Conservation (phyloP, 2,888 invertebrate species). For the Argyresthia albistria region DNA sequence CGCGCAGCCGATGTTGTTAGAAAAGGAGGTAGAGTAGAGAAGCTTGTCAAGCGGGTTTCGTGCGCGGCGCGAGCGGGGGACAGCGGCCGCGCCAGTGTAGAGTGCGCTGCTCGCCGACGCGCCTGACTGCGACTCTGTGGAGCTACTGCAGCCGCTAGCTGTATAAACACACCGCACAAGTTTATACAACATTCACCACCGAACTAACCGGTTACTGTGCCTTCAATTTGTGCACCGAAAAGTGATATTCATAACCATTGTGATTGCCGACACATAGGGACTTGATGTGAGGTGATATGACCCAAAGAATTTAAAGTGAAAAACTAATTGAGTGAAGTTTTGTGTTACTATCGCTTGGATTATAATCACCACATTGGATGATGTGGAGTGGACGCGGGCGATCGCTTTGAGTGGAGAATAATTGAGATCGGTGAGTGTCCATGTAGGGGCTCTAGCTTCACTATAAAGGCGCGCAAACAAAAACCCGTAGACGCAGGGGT, state of each 20-base stretch:
- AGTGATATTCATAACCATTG: background rate
- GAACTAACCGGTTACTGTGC: slow-evolving; percentile 50
- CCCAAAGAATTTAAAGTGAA: too few relatives aligned
- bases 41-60: slow-evolving; percentile 53
- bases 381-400: slow-evolving; percentile 24
- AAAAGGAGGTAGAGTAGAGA: slow-evolving; percentile 42
- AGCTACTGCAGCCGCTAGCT: background rate
- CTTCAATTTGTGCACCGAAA: background rate
- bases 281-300: background rate
- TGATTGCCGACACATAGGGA: background rate
- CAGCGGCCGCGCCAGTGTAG: slow-evolving; percentile 28
- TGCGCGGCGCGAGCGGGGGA: slow-evolving; percentile 30
- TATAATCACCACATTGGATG: background rate
- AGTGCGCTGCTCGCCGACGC: slow-evolving; percentile 7
- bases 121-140: background rate
- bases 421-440: slow-evolving; percentile 38
- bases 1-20: slow-evolving; percentile 43
- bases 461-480: slow-evolving; percentile 44
- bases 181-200: slow-evolving; percentile 42
- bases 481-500: slow-evolving; percentile 41
- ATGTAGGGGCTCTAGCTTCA: slow-evolving; percentile 6
- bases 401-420: slow-evolving; percentile 30
- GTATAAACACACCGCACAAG: slow-evolving; percentile 30
- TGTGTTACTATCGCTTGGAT: background rate
- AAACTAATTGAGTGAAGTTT: too few relatives aligned